Evolutionary conservation across 2,797 vertebrate species (phyloP).

Genomic region (Leptodactylus fallax): DNA sequence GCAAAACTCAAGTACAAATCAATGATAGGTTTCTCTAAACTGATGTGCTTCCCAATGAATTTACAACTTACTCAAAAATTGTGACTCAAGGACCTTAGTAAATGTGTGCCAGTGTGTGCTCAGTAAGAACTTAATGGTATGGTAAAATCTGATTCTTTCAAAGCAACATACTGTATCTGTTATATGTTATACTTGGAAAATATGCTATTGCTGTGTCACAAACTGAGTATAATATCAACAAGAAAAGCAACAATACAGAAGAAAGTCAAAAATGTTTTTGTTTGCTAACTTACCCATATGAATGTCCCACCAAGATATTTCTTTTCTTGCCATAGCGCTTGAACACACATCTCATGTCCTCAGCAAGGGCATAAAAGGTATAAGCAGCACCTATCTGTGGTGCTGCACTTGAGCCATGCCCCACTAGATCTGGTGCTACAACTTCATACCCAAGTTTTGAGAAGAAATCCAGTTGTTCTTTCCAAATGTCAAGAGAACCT

Average conservation of each 20-base stretch:
- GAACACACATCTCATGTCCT: constrained; percentile 92
- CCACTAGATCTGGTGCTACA: constrained; percentile 91
- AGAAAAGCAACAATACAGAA: no score
- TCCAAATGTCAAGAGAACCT: constrained; percentile 95
- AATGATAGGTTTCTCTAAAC: no score
- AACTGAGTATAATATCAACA: neutral
- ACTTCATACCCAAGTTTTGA: constrained; percentile 92
- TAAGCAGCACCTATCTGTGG: constrained; percentile 93
- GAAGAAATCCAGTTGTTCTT: constrained; percentile 95
- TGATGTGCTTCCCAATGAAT: no score
- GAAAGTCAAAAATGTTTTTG: neutral
- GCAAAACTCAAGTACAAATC: no score
- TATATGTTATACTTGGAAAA: neutral
- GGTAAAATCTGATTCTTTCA: no score
- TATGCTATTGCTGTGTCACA: neutral
- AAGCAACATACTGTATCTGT: no score
- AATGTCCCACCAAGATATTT: constrained; percentile 95
- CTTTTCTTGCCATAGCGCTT: constrained; percentile 91
- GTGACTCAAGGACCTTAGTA: no score
- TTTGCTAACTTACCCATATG: constrained; percentile 85
- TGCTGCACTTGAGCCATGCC: constrained; percentile 89
- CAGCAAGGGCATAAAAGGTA: constrained; percentile 94
- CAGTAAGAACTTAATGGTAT: no score
- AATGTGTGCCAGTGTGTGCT: no score
- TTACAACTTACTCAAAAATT: no score